Evolutionary conservation across 2,888 invertebrate genomes (phyloP), one percentile per base, ranked within the genome.

Genomic region (Hyposoter didymator): DNA sequence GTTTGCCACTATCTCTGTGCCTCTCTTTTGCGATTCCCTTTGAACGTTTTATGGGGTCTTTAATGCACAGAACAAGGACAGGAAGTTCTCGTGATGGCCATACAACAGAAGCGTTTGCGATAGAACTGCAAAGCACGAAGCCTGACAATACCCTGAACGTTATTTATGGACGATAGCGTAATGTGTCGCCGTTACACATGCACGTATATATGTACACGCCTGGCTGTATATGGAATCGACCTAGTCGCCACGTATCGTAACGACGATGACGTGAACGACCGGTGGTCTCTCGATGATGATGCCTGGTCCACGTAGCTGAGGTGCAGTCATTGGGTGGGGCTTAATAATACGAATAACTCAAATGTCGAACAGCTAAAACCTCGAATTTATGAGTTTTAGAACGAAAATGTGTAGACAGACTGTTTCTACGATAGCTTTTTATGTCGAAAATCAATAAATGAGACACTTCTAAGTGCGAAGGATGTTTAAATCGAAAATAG

Each of bases 121-220:
- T 52, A 55, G 55, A n/a, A 81, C 55, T 52, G 52, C 67, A 72
- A 70, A 82, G 80, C 70, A 67, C 73, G 73, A 67, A 84, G 85
- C 85, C 82, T 81, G 84, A 87, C 87, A 87, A 87, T 87, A 80
- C 78, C 73, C 81, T 28, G 69, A 66, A 74, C 78, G 74, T 87
- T 87, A 84, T 85, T 87, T 84, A 87, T 87, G 82, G 84, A 78
- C 87, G 72, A 87, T 79, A 62, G 85, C 82, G 80, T 85, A 87
- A 87, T 79, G 73, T 49, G 49, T 32, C 47, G 74, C 39, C 39
- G 39, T 39, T 39, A 39, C 59, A 22, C n/a, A 49, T 49, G n/a
- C 6, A 49, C 6, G n/a, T 49, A 49, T n/a, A 49, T n/a, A 17
- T 39, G 17, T 74, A 66, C 49, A 43, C 64, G 47, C 45, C 6